Evolutionary conservation across 2,888 invertebrate species (phyloP).

Genomic region (Callyntrura sp.): DNA sequence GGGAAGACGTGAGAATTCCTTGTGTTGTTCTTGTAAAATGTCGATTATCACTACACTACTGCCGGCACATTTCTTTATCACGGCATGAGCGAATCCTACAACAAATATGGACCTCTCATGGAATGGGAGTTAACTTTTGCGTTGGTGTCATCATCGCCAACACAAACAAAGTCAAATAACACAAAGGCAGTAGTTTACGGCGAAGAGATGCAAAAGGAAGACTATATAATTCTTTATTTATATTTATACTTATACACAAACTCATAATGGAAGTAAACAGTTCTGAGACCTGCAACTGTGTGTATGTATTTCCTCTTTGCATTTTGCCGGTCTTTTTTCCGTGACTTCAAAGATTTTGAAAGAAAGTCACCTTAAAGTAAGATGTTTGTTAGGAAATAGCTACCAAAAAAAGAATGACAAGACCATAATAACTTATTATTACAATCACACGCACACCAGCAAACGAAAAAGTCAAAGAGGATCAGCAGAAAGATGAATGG

Average conservation of each 20-base stretch:
- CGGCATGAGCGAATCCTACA: constrained; percentile 51
- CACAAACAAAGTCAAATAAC: constrained; percentile 69
- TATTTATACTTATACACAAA: neutral
- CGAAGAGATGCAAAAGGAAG: constrained; percentile 29
- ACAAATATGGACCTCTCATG: constrained; percentile 52
- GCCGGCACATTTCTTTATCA: constrained; percentile 1
- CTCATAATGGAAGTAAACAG: too few species aligned
- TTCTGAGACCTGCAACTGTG: neutral
- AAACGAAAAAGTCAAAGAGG: constrained; percentile 67
- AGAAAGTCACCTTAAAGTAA: constrained; percentile 62
- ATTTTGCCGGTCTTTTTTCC: constrained; percentile 48
- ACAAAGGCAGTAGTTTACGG: constrained; percentile 35
- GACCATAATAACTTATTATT: constrained; percentile 75
- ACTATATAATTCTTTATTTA: constrained; percentile 45
- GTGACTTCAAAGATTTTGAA: constrained; percentile 33
- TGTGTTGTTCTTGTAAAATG: constrained; percentile 50
- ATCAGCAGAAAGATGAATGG: constrained; percentile 70
- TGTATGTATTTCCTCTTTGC: constrained; percentile 19
- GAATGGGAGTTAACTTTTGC: constrained; percentile 73
- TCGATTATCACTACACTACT: constrained; percentile 55
- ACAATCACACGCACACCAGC: constrained; percentile 54
- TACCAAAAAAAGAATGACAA: constrained; percentile 67
- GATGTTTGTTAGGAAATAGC: constrained; percentile 73
- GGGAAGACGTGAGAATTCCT: constrained; percentile 49
- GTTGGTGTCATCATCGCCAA: constrained; percentile 69